Base-by-base conservation (phyloP, 2,113 vertebrate species). In the Sorex araneus region DNA sequence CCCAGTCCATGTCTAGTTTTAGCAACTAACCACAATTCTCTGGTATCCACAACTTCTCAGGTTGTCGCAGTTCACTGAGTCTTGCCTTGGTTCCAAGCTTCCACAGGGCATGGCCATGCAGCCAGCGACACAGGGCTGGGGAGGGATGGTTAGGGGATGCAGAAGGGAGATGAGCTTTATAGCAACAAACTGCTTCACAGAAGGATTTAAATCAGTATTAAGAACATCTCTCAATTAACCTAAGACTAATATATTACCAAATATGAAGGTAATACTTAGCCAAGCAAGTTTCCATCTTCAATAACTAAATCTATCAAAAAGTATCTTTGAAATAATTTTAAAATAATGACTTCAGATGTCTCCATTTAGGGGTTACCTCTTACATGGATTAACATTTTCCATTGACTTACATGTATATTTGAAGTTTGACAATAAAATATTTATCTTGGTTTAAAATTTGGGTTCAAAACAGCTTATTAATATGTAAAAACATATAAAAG, bases 381-480 rank as follows among this genome's bases (percentile, higher is more conserved):
- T 66, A 30, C 1, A 5, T 19, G 30, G 34, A 82, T 75, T 73
- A 77, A 67, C 3, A 83, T 36, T n/a, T 50, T 75, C 32, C 32
- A 50, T 27, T 64, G 47, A 75, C 50, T 83, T 89, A 47, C 7
- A 19, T 50, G 85, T 69, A 91, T 66, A 90, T 27, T 60, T 87
- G 67, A 78, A 40, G 63, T 74, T 82, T 88, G 36, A 83, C 54
- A 81, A 21, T 78, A 90, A 82, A 92, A 78, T 28, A 30, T 74
- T 87, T 43, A 78, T 21, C 30, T 92, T 92, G 28, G 28, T 60
- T 90, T 94, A n/a, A 90, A 83, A 75, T 63, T 87, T 90, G 47
- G 47, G 13, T 50, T 50, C 9, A 13, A 50, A 50, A 50, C 13
- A 50, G 10, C 47, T 13, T 50, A 50, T 50, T 50, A 50, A 50